phyloP scores from a whole-genome alignment of 2,113 vertebrate species.

The Morphnarchus princeps region DNA sequence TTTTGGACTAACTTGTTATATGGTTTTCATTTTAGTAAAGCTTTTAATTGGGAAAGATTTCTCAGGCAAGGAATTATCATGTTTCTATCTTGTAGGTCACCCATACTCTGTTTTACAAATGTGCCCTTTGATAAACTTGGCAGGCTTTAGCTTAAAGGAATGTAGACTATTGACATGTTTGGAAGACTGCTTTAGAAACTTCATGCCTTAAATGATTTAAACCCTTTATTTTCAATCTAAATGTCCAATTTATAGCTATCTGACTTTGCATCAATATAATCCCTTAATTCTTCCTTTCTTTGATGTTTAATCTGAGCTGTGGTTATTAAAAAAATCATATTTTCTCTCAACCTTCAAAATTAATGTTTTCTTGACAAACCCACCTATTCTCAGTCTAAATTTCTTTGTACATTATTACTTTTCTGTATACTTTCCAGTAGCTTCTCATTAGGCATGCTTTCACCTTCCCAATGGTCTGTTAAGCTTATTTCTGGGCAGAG shows the following conservation, averaged over 20 bases:
- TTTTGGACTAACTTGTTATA: background rate
- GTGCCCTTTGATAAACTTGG: background rate
- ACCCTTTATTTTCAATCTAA: background rate
- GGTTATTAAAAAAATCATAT: background rate
- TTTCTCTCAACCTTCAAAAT: background rate
- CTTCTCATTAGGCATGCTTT: background rate
- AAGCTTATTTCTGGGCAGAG: background rate
- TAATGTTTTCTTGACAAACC: background rate
- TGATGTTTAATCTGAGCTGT: background rate
- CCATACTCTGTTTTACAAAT: background rate
- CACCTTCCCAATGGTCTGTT: background rate
- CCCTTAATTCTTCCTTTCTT: background rate
- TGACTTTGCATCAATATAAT: background rate
- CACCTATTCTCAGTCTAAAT: background rate
- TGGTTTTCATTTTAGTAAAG: background rate
- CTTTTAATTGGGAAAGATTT: background rate
- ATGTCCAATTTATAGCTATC: background rate
- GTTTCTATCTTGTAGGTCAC: background rate
- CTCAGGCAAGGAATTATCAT: background rate
- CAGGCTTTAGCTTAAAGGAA: background rate
- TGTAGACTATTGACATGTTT: background rate
- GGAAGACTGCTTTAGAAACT: background rate
- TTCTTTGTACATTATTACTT: background rate
- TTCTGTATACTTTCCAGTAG: background rate
- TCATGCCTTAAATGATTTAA: background rate